Base-by-base conservation (phyloP, 2,888 invertebrate species). In the Fragum fragum region DNA sequence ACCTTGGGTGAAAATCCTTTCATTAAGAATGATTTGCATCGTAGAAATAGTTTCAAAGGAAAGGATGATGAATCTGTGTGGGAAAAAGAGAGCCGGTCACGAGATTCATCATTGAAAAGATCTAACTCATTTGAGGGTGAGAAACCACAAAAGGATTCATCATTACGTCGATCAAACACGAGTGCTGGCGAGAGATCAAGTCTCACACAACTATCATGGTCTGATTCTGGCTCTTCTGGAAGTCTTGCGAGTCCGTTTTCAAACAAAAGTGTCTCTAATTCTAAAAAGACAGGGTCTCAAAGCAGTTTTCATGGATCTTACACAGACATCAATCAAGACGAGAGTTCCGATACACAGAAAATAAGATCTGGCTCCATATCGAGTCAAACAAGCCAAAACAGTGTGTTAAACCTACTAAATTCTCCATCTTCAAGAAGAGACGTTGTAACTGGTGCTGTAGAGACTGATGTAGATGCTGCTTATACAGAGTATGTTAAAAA, bases 1-100 rank as follows among this genome's bases (percentile, higher is more conserved):
- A 82, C 77, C 11, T 39, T 88, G 32, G 83, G 76, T 47, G 82
- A 88, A 39, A 88, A 85, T 68, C 88, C 88, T 23, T 88, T 88
- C 29, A 86, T 88, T 21, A 81, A 77, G 52, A 88, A 86, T 79
- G 88, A 88, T 83, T n/a, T 42, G 1, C 26, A 52, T 14, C 42
- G 83, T 21, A 81, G 77, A 70, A 76, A 80, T 28, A 83, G 83
- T 29, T 53, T 81, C 1, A 78, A 72, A 63, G 76, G 69, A 11
- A 73, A 47, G 18, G 75, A 85, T 1, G 76, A 53, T 32, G 85
- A 85, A 57, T 83, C 85, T n/a, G 83, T 85, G 14, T 85, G 85
- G 85, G 82, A 80, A 61, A 82, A 80, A 61, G 79, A 79, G 57
- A 76, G 69, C 55, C 53, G 76, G 21, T 85, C 85, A 3, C 73